These are phyloP conservation scores for Tapera naevia DNA, from an alignment of 2,797 vertebrate species.

Conservation along the genomic window DNA sequence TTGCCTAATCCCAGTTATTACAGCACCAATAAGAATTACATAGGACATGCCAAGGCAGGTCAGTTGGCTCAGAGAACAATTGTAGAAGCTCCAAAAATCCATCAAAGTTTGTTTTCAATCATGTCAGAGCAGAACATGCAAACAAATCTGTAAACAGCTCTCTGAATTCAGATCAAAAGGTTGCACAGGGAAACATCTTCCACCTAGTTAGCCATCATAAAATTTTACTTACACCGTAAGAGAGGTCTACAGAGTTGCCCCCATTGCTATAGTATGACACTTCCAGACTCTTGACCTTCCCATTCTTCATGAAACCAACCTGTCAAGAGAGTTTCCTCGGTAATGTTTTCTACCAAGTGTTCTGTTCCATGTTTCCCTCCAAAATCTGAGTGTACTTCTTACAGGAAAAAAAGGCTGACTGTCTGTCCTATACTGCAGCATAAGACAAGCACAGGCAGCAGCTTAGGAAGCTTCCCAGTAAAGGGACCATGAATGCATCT, in stretches of 20 bases:
- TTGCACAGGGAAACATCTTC: not conserved
- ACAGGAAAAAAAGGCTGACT: not conserved
- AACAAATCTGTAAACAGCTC: not conserved
- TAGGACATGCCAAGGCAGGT: not conserved
- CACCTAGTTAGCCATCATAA: not conserved
- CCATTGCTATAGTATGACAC: constrained; percentile 86
- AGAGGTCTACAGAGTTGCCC: constrained; percentile 90
- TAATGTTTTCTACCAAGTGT: not conserved
- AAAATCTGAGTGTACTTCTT: not conserved
- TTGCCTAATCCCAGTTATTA: not conserved
- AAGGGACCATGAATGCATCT: not conserved
- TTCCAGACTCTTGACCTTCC: constrained; percentile 86
- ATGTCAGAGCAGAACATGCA: not conserved
- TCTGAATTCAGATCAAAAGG: not conserved
- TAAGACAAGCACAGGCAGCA: not conserved
- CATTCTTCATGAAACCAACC: constrained; percentile 90
- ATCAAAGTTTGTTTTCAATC: not conserved
- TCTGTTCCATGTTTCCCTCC: not conserved
- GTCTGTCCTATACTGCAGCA: not conserved
- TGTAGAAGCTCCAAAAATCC: not conserved
- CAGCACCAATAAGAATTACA: not conserved
- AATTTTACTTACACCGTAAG: constrained; percentile 81
- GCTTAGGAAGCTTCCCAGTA: not conserved
- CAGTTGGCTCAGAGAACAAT: not conserved
- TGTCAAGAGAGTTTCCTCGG: constrained; percentile 53